These are phyloP conservation scores for Fregata magnificens DNA, from an alignment of 2,113 vertebrate genomes.

Conservation along the genomic window DNA sequence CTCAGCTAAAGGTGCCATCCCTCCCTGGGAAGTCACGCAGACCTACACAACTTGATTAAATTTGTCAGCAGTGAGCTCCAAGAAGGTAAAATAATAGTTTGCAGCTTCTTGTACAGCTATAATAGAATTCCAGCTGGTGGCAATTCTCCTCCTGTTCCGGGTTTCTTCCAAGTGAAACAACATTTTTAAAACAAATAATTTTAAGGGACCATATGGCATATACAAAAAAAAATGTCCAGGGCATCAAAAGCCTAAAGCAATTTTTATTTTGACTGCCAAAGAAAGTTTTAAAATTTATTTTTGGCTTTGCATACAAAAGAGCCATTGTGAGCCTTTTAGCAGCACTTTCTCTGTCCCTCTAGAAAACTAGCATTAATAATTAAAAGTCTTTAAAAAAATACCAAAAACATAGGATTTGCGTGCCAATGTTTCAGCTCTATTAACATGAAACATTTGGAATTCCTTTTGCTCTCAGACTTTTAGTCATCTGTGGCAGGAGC, in stretches of 20 bases:
- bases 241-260: not conserved
- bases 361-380: conserved; percentile 12
- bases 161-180: conserved; percentile 37
- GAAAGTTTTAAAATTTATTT: not conserved
- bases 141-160: not conserved
- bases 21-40: not conserved
- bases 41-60: not conserved
- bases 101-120: not conserved
- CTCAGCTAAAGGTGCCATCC: not conserved
- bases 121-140: conserved; percentile 2
- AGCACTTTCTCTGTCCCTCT: not conserved
- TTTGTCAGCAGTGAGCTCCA: not conserved
- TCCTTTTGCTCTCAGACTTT: not conserved
- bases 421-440: not conserved
- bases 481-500: not conserved
- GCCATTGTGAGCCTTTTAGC: not conserved
- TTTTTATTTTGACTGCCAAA: conserved; percentile 21
- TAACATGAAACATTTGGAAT: not conserved
- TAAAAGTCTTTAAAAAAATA: not conserved
- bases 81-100: not conserved
- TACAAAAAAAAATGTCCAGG: not conserved
- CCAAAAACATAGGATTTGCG: not conserved
- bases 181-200: conserved; percentile 36
- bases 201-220: not conserved
- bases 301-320: not conserved